These are phyloP conservation scores for Hippocampus barbouri DNA, from an alignment of 2,113 vertebrate species.

Conservation along the genomic window DNA sequence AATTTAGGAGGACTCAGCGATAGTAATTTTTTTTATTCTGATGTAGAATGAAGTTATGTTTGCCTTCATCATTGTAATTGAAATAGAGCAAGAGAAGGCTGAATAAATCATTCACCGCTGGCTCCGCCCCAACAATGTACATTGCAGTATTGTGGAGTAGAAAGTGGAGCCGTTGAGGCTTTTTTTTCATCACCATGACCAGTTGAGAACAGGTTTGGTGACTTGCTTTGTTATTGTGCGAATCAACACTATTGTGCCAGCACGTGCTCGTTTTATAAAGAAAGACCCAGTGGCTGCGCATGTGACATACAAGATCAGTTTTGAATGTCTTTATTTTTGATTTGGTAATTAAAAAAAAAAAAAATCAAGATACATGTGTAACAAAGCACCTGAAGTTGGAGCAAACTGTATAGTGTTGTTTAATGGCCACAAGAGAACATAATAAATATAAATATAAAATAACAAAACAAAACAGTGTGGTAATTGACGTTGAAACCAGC, in stretches of 20 bases:
- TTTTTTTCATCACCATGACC: slow-evolving; percentile 28
- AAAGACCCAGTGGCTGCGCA: background rate
- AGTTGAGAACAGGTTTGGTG: slow-evolving; percentile 47
- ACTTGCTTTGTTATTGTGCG: slow-evolving; percentile 45
- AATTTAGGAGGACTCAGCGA: too few species aligned
- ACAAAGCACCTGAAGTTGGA: slow-evolving; percentile 31
- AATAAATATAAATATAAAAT: slow-evolving; percentile 24
- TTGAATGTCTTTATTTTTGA: slow-evolving; percentile 1
- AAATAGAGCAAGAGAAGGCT: too few species aligned
- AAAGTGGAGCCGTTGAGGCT: slow-evolving; percentile 22
- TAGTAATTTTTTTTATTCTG: too few species aligned
- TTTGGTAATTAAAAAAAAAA: slow-evolving; percentile 14
- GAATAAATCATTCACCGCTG: too few species aligned
- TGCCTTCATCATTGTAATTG: background rate
- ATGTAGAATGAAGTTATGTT: too few species aligned
- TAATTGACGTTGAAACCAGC: slow-evolving; percentile 71
- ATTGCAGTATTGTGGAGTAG: background rate
- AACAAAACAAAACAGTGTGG: slow-evolving; percentile 42
- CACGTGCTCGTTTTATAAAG: slow-evolving; percentile 9
- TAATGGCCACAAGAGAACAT: slow-evolving; percentile 48
- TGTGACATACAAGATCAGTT: background rate
- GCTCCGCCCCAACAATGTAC: too few species aligned
- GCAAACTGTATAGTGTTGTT: slow-evolving; percentile 10
- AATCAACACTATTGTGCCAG: slow-evolving; percentile 19
- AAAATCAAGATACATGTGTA: slow-evolving; percentile 10